Evolutionary conservation across 2,888 invertebrate species (phyloP), one percentile per base, ranked within the genome.

Genomic region (Norana najaformis): DNA sequence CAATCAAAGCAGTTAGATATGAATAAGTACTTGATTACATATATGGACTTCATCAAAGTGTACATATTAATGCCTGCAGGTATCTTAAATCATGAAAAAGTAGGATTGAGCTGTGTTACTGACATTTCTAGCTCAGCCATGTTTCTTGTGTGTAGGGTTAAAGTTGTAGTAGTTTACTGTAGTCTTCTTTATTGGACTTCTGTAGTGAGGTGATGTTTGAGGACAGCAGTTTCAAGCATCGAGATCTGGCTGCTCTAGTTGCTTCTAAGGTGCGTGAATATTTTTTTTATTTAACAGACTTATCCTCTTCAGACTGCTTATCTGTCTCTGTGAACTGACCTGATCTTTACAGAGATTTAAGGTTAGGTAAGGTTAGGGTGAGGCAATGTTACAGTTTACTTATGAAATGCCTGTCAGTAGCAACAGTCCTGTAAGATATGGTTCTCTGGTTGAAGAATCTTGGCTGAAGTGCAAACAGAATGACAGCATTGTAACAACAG

Each of bases 221-320:
- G 95, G 98, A 99, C 94, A 97, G 97, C 94, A 96, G 96, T 97
- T 99, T 95, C 94, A 94, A 92, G 96, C 97, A 98, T 94, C 97
- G 98, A 93, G 97, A 98, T 94, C 95, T 99, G 90, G 99, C 99
- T 89, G 99, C 99, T 41, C 96, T 99, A 93, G 98, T 99, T 13
- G 99, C 98, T 14, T 99, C 99, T 93, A 99, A 99, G 95, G 95
- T 96, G 34, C 8, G 35, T 6, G 38, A 39, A 41, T 35, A 38
- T 38, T 30, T 38, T 37, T 38, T 34, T 23, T 34, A 20, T 88
- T 88, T 88, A 34, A 34, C 20, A 88, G 34, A 23, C 88, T 30
- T 88, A 30, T 20, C 30, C 23, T 20, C 34, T 34, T 82, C 82
- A 82, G 82, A 23, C 82, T 82, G 20, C 23, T 82, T 82, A 23